A percentile compares a stretch with the other conserved stretches of the same genome.
Evolutionary conservation across 2,113 vertebrate species (phyloP).

Genomic region (Calidris pugnax): DNA sequence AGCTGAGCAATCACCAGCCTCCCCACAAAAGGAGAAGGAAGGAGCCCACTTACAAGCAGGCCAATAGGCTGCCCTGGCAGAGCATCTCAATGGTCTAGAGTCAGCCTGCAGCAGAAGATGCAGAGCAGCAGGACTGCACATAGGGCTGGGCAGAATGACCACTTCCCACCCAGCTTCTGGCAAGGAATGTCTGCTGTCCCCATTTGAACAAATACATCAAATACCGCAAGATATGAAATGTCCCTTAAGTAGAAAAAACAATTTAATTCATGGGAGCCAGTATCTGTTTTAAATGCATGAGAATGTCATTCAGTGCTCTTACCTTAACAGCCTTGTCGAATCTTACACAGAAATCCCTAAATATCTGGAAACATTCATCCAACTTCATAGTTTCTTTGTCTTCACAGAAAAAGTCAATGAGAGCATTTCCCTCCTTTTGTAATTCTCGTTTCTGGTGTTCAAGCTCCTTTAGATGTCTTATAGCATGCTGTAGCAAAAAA

Average conservation of each 20-base stretch:
- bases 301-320: background rate
- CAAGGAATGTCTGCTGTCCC: background rate
- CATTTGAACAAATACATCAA: background rate
- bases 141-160: background rate
- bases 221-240: background rate
- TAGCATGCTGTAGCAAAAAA: constrained; percentile 77
- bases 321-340: constrained; percentile 98
- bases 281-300: background rate
- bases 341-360: constrained; percentile 92
- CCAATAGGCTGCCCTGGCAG: rapidly evolving
- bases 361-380: constrained; percentile 96
- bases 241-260: background rate
- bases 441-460: constrained; percentile 83
- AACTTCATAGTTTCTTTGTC: constrained; percentile 96
- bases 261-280: background rate
- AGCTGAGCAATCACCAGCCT: background rate
- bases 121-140: background rate
- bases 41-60: background rate
- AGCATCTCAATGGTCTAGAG: background rate
- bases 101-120: background rate
- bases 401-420: constrained; percentile 98
- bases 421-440: constrained; percentile 84
- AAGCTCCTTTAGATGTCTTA: constrained; percentile 85
- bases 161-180: background rate
- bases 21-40: background rate